Base-by-base conservation (phyloP, 2,888 invertebrate species). In the Apotomis betuletana region DNA sequence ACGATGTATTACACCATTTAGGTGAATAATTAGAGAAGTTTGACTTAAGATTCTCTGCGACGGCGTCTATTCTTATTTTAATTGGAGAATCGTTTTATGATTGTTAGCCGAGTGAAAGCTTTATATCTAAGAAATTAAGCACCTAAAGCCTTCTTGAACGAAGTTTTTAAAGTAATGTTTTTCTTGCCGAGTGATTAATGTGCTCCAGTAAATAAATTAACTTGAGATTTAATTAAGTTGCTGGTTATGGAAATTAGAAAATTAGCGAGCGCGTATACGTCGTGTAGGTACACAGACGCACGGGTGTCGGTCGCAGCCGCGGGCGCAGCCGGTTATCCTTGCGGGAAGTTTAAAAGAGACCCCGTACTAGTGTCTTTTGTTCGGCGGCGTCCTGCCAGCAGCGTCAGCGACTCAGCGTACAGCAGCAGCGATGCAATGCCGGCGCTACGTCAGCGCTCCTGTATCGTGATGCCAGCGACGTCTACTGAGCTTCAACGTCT, bases 1-100 rank as follows among this genome's bases (percentile, higher is more conserved):
- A 82, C 79, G 79, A 85, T 83, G 80, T 83, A 83, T 85, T 82
- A 84, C 81, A 83, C 85, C 85, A 87, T 88, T 89, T 87, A 75
- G 52, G 52, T 67, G 61, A 81, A 78, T 85, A 84, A 87, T 88
- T 83, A 87, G 83, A 79, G 70, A 83, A 85, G 79, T 84, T 86
- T 77, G 74, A 77, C 13, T 59, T 74, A 65, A 76, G 73, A 77
- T 71, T 79, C 79, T 77, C 74, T 77, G 72, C 69, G 75, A 70
- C 74, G 75, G 77, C 75, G 67, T 38, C 60, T 41, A 61, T 61
- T 57, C 57, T 67, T 41, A 58, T 71, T 57, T 58, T 49, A 55
- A 62, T 62, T 57, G 27, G 67, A n/a, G 13, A 70, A 63, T 58
- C 51, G n/a, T 70, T 67, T 57, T 51, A 57, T 52, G 44, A 51